These are phyloP conservation scores for Siniperca knerii DNA, from an alignment of 2,113 vertebrate species.

Conservation along the genomic window DNA sequence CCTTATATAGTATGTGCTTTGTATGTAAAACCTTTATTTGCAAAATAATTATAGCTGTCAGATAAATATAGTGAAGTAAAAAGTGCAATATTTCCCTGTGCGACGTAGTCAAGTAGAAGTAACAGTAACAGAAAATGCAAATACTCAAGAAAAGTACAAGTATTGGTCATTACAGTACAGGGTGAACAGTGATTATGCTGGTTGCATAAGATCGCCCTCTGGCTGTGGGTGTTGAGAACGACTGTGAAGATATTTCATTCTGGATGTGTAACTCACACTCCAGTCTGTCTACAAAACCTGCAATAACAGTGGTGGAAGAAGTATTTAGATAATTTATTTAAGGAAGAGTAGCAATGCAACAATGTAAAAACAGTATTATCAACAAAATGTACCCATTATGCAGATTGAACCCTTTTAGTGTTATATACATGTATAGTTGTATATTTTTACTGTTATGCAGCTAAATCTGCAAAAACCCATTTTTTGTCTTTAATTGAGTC, in stretches of 20 bases:
- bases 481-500: no score
- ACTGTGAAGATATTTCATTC: constrained; percentile 24
- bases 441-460: no score
- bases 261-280: constrained; percentile 33
- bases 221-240: constrained; percentile 20
- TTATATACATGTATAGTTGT: neutral
- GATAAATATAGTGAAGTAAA: no score
- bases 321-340: neutral
- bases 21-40: no score
- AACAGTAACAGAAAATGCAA: neutral
- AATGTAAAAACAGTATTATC: neutral
- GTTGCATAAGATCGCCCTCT: constrained; percentile 57
- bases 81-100: neutral
- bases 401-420: neutral
- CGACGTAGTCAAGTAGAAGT: neutral
- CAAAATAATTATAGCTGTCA: no score
- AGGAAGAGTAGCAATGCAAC: neutral
- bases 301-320: neutral
- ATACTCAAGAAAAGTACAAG: neutral
- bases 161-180: neutral
- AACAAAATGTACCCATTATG: neutral
- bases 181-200: neutral
- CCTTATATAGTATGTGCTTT: no score
- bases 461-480: no score
- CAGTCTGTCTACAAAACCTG: neutral